Percentiles rank a stretch among this genome's conserved stretches.
Conservation (phyloP, 2,888 invertebrate species). For the Rhamnusium bicolor region DNA sequence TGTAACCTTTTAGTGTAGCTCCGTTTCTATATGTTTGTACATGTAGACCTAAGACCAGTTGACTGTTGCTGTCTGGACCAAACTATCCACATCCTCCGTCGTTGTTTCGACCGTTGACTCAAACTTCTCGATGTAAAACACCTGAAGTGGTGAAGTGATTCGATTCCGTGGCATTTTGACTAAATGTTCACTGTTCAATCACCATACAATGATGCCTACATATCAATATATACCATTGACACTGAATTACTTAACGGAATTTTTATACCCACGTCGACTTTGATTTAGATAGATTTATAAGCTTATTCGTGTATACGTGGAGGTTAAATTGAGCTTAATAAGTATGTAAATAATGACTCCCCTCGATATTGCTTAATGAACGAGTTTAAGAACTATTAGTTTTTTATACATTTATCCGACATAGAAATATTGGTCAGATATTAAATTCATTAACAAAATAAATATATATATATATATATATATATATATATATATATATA, state of each 20-base stretch:
- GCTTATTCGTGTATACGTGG: neutral
- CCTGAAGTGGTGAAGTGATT: constrained; percentile 50
- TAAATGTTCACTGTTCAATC: constrained; percentile 45
- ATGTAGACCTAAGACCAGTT: too few relatives aligned
- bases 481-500: too few relatives aligned
- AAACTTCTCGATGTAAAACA: constrained; percentile 43
- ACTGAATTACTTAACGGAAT: constrained; percentile 33
- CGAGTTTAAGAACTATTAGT: too few relatives aligned
- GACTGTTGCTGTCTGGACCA: constrained; percentile 18
- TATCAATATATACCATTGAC: constrained; percentile 35
- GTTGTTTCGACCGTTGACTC: constrained; percentile 42
- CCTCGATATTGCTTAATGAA: neutral
- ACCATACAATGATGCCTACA: constrained; percentile 47
- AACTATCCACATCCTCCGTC: constrained; percentile 32
- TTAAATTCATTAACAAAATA: too few relatives aligned
- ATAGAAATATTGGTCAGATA: too few relatives aligned
- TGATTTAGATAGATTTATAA: constrained; percentile 20
- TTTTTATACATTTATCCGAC: too few relatives aligned
- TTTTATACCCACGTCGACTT: constrained; percentile 27
- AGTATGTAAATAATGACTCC: neutral
- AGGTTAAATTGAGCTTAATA: constrained; percentile 8
- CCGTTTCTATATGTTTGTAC: too few relatives aligned
- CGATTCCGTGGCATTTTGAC: constrained; percentile 46
- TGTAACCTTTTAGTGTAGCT: too few relatives aligned
- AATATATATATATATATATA: too few relatives aligned